Evolutionary conservation across 2,797 vertebrate genomes (phyloP).

Genomic region (Clarias platycephalus): DNA sequence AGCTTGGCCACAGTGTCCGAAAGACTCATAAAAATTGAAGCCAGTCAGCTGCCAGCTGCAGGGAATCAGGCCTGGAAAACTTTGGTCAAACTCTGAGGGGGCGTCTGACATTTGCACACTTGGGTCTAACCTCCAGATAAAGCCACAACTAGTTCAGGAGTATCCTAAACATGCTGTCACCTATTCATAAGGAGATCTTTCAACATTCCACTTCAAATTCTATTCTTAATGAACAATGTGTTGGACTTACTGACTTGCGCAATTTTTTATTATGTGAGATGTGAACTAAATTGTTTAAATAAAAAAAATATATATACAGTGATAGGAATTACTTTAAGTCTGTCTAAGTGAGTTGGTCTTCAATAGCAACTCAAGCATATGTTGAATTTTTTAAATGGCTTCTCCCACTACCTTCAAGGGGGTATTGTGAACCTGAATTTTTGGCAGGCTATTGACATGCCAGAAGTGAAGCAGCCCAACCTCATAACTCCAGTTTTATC

Average conservation of each 20-base stretch:
- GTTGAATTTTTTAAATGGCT: constrained; percentile 62
- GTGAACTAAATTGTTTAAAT: not conserved
- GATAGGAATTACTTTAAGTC: constrained; percentile 60
- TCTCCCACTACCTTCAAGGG: constrained; percentile 73
- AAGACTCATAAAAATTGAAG: constrained; percentile 38
- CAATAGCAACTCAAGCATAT: constrained; percentile 51
- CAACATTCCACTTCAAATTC: not conserved
- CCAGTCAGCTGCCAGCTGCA: constrained; percentile 47
- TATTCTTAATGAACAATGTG: constrained; percentile 1
- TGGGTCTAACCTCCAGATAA: constrained; percentile 47
- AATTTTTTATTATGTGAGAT: not conserved
- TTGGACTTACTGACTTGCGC: constrained; percentile 17
- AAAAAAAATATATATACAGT: constrained; percentile 60
- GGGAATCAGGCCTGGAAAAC: constrained; percentile 56
- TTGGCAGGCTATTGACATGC: constrained; percentile 70
- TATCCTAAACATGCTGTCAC: constrained; percentile 27
- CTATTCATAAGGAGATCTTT: constrained; percentile 7
- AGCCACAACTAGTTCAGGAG: constrained; percentile 27
- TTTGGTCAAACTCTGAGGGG: constrained; percentile 58
- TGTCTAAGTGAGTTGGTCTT: constrained; percentile 14
- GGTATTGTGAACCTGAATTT: constrained; percentile 63
- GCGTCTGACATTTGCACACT: constrained; percentile 51
- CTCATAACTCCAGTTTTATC: constrained; percentile 74
- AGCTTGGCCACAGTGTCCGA: constrained; percentile 43
- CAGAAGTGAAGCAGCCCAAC: constrained; percentile 66